These are phyloP conservation scores for Zosterops borbonicus DNA, from an alignment of 2,113 vertebrate species.

Conservation along the genomic window DNA sequence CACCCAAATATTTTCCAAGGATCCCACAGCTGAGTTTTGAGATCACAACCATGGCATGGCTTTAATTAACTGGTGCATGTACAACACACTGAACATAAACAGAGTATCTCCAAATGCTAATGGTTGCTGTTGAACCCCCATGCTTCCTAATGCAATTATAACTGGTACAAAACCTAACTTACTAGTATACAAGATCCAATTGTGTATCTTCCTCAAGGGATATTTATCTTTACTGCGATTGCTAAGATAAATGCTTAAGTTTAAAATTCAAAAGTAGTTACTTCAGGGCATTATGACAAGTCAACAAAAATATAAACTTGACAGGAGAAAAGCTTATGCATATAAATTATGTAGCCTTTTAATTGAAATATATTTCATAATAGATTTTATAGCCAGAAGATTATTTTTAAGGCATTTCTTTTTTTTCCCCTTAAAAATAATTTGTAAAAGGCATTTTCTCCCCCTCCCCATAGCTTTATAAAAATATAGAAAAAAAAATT, in stretches of 20 bases:
- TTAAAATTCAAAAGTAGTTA: constrained; percentile 76
- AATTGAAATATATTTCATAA: constrained; percentile 64
- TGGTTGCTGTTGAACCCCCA: constrained; percentile 29
- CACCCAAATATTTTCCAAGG: background rate
- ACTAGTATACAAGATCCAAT: constrained; percentile 67
- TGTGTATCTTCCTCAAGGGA: constrained; percentile 74
- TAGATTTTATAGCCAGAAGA: constrained; percentile 19
- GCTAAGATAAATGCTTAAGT: constrained; percentile 77
- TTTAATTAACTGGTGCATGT: constrained; percentile 31
- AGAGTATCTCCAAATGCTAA: constrained; percentile 26
- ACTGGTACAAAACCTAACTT: constrained; percentile 34
- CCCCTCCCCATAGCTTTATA: constrained; percentile 44
- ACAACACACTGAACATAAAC: background rate
- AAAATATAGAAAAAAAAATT: constrained; percentile 51
- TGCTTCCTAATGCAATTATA: constrained; percentile 45
- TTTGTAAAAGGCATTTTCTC: constrained; percentile 25
- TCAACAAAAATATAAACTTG: constrained; percentile 49
- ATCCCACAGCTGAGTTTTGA: background rate
- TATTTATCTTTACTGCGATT: constrained; percentile 76
- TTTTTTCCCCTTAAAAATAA: constrained; percentile 25
- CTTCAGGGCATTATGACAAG: constrained; percentile 66
- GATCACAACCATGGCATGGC: background rate
- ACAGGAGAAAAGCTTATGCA: constrained; percentile 2
- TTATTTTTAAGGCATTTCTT: constrained; percentile 7
- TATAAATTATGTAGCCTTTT: constrained; percentile 44